Evolutionary conservation across 2,888 invertebrate genomes (phyloP).

Genomic region (Trichopoda pennipes): DNA sequence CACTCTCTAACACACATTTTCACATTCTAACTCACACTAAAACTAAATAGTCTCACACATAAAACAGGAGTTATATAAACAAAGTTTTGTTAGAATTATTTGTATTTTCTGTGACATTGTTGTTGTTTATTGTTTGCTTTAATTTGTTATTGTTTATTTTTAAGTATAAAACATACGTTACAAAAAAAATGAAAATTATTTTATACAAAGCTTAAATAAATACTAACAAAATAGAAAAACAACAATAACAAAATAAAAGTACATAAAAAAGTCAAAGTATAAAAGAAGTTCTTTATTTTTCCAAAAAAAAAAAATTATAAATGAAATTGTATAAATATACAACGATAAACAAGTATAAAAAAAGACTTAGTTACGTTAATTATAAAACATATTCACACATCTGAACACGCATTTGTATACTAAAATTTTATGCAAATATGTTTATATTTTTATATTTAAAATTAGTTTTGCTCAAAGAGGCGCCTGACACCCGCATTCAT

Average conservation of each 20-base stretch:
- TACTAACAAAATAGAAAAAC: conserved; percentile 8
- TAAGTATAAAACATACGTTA: conserved; percentile 12
- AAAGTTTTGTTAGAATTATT: conserved; percentile 34
- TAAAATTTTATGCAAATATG: background rate
- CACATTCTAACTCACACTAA: background rate
- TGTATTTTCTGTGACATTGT: conserved; percentile 26
- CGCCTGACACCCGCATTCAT: conserved; percentile 18
- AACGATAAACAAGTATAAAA: conserved; percentile 20
- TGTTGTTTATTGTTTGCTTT: conserved; percentile 24
- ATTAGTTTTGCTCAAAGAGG: conserved; percentile 8
- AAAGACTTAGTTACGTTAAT: conserved; percentile 55
- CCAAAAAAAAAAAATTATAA: background rate
- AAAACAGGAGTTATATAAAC: conserved; percentile 22
- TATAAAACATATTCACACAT: conserved; percentile 42
- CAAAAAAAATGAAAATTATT: background rate
- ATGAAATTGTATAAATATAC: background rate
- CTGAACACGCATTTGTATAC: background rate
- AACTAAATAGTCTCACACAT: background rate
- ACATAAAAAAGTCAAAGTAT: conserved; percentile 6
- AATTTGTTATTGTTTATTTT: conserved; percentile 36
- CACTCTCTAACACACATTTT: background rate
- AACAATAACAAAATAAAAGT: conserved; percentile 11
- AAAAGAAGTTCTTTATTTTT: background rate
- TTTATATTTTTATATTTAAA: background rate
- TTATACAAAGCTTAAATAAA: conserved; percentile 39